Conservation (phyloP, 1,140 invertebrate species). For the Hetaerina americana region DNA sequence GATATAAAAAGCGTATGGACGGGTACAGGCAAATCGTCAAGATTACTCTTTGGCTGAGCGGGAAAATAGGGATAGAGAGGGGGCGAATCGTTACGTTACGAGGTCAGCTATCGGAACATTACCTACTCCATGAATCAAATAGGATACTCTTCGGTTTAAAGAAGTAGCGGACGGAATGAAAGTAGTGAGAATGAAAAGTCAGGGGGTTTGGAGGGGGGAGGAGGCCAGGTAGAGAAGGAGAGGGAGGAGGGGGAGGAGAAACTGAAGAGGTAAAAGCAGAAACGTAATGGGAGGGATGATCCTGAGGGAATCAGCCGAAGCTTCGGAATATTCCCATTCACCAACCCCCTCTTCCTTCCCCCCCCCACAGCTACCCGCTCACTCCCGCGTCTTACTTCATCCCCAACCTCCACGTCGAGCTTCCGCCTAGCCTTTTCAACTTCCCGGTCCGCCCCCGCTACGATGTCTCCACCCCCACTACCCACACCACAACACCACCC, state of each 20-base stretch:
- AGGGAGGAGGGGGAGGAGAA: not conserved
- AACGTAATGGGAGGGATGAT: not conserved
- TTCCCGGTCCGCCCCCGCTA: too few relatives aligned
- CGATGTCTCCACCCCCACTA: too few relatives aligned
- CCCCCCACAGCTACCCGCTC: not conserved
- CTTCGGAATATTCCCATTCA: not conserved
- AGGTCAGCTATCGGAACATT: too few relatives aligned
- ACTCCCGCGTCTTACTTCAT: too few relatives aligned
- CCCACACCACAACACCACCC: too few relatives aligned
- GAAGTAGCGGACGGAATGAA: not conserved
- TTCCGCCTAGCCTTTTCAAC: too few relatives aligned
- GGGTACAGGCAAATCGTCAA: too few relatives aligned
- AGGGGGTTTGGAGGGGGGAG: not conserved
- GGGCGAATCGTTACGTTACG: too few relatives aligned
- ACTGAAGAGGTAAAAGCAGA: not conserved
- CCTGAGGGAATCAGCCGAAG: not conserved
- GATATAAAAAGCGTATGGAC: too few relatives aligned
- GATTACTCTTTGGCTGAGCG: too few relatives aligned
- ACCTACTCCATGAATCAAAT: not conserved
- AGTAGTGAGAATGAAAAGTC: not conserved
- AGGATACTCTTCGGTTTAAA: not conserved
- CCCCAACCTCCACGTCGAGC: too few relatives aligned
- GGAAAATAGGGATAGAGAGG: too few relatives aligned
- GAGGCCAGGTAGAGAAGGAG: not conserved
- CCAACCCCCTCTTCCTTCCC: not conserved